Evolutionary conservation across 64 coral and sea anemone species (phyloP), one percentile per base, ranked within the genome.

Genomic region (Acropora tenuis): DNA sequence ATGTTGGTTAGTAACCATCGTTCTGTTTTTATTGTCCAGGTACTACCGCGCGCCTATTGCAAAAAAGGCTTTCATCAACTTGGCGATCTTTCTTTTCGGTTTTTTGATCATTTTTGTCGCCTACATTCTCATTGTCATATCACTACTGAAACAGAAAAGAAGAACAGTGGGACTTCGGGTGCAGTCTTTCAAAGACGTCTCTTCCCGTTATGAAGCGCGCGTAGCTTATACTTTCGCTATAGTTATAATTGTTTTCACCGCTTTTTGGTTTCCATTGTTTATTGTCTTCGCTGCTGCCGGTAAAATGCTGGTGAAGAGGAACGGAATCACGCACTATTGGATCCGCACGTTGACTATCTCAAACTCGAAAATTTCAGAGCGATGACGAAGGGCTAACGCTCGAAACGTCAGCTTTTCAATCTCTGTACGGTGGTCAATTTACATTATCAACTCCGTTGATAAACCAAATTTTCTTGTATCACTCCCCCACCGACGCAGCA

Each of bases 231-330:
- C 81, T 8, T 41, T 84, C 0, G 81, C 59, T 6, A 48, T 84
- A 9, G 61, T 84, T 2, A 84, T 69, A 1, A 6, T 84, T 8
- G 81, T 69, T 16, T 84, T 84, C 16, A 84, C 61, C 2, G 42
- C 15, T 7, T 84, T 42, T 3, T 84, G 81, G 81, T 8, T 84
- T 68, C 81, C 81, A 1, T 40, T 84, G 5, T 19, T 84, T 47
- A 40, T 6, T 6, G 41, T 69, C 15, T 47, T 84, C 12, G 6
- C 3, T 47, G 59, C 15, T 2, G 12, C 61, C 5, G 55, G 81
- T 1, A 47, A 69, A 6, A 15, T 43, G 0, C 16, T 84, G 15
- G 15, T 84, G 0, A 84, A 69, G 60, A 9, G 15, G 11, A 16
- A 84, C 43, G 81, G 81, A 19, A 5, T 15, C n/a, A 61, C 43